phyloP scores from a whole-genome alignment of 2,797 vertebrate species.

The Cyclopterus lumpus region DNA sequence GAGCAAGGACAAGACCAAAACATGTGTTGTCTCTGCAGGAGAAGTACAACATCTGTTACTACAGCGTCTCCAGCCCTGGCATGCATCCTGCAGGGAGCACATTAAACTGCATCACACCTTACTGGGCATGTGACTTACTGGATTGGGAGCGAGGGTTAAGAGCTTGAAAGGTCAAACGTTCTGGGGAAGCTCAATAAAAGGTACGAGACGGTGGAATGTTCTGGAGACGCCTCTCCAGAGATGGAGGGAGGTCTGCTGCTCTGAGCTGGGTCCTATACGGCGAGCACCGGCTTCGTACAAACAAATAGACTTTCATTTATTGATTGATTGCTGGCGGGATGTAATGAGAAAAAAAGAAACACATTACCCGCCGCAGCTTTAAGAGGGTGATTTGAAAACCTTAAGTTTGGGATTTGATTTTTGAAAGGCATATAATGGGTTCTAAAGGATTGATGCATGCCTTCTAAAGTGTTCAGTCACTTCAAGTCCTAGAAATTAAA shows the following conservation, averaged over 20 bases:
- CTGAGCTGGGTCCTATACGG: not conserved
- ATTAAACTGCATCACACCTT: constrained; percentile 14
- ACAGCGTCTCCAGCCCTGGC: not conserved
- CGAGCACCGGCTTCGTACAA: not conserved
- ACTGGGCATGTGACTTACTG: not conserved
- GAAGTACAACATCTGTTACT: constrained; percentile 15
- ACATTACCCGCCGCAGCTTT: not conserved
- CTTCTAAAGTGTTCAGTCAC: not conserved
- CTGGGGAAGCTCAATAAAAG: not conserved
- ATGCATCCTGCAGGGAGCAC: constrained; percentile 1
- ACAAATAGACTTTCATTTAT: not conserved
- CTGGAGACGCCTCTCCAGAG: not conserved
- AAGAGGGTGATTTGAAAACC: not conserved
- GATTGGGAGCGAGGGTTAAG: not conserved
- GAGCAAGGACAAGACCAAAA: not conserved
- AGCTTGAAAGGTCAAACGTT: not conserved
- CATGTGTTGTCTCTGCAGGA: constrained; percentile 19
- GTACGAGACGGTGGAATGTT: too few relatives aligned
- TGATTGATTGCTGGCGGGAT: not conserved
- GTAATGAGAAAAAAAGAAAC: not conserved
- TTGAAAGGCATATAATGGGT: not conserved
- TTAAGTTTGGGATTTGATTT: not conserved
- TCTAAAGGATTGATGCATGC: not conserved
- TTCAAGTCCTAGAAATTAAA: not conserved
- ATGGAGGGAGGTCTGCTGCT: not conserved